A percentile compares a stretch with the other conserved stretches of the same genome.
These are phyloP conservation scores for Seriola aureovittata DNA, from an alignment of 2,113 vertebrate genomes.

Conservation along the genomic window DNA sequence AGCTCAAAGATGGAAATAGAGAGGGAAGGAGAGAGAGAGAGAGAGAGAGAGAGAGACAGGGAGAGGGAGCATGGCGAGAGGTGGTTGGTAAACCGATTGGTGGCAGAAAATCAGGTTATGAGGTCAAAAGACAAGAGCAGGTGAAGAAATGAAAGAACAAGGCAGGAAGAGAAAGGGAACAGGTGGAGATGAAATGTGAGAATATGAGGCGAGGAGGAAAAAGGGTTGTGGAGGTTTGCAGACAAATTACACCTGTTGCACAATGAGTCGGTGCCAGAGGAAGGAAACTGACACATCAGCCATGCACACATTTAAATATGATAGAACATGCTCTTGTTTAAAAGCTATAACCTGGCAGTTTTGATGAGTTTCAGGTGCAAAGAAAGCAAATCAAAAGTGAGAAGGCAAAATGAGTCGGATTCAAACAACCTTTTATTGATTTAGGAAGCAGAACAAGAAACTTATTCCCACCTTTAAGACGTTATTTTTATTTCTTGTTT, in stretches of 20 bases:
- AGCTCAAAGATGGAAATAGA: slow-evolving; percentile 85
- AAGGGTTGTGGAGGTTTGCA: neutral
- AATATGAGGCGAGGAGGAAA: neutral
- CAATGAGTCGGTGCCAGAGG: no score
- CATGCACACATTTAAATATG: neutral
- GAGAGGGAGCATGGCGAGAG: slow-evolving; percentile 35
- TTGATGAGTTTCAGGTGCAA: neutral
- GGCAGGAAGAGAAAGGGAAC: slow-evolving; percentile 23
- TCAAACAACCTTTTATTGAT: neutral
- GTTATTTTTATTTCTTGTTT: neutral
- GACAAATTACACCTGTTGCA: neutral
- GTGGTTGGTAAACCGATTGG: slow-evolving; percentile 81
- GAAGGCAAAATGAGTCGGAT: no score
- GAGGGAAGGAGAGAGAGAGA: slow-evolving; percentile 60
- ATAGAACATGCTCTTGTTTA: neutral
- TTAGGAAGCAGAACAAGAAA: neutral
- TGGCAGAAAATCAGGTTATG: slow-evolving; percentile 78
- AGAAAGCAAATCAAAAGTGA: neutral
- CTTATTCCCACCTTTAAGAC: neutral
- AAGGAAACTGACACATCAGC: neutral
- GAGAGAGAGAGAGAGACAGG: slow-evolving; percentile 28
- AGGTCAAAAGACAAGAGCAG: slow-evolving; percentile 76
- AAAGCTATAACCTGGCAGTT: neutral
- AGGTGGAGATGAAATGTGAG: slow-evolving; percentile 57
- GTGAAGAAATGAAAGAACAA: slow-evolving; percentile 52